Evolutionary conservation across 2,797 vertebrate genomes (phyloP).

Genomic region (Ara ararauna): DNA sequence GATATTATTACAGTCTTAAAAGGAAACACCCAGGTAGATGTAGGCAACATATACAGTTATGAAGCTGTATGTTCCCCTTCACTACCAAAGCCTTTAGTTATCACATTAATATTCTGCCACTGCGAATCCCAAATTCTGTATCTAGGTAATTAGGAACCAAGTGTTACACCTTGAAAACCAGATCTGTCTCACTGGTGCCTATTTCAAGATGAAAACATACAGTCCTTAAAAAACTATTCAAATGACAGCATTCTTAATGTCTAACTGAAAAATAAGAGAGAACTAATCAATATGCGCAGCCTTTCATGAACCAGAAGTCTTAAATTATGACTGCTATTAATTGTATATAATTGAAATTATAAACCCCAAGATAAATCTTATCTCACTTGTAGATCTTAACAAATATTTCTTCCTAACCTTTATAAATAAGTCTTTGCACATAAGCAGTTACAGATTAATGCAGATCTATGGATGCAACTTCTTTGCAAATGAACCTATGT

Average conservation of each 20-base stretch:
- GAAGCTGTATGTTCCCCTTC: neutral
- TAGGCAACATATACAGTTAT: neutral
- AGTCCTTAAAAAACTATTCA: neutral
- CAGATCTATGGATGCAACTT: slow-evolving; percentile 2
- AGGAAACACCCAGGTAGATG: neutral
- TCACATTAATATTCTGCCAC: neutral
- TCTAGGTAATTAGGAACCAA: neutral
- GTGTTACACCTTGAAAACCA: neutral
- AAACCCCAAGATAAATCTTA: slow-evolving; percentile 18
- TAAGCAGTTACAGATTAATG: slow-evolving; percentile 29
- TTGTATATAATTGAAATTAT: neutral
- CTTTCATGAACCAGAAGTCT: neutral
- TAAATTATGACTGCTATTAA: slow-evolving; percentile 42
- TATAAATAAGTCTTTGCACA: slow-evolving; percentile 30
- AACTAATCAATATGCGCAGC: neutral
- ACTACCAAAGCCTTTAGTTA: neutral
- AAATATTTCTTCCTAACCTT: slow-evolving; percentile 13
- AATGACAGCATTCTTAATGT: neutral
- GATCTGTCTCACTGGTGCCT: neutral
- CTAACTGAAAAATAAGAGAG: neutral
- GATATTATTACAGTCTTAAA: neutral
- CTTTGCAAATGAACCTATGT: slow-evolving; percentile 31
- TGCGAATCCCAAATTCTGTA: neutral
- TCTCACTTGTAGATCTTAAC: slow-evolving; percentile 6
- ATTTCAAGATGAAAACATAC: neutral